A percentile compares a stretch with the other conserved stretches of the same genome.
These are phyloP conservation scores for Trissolcus basalis DNA, from an alignment of 1,140 invertebrate genomes.

Conservation along the genomic window DNA sequence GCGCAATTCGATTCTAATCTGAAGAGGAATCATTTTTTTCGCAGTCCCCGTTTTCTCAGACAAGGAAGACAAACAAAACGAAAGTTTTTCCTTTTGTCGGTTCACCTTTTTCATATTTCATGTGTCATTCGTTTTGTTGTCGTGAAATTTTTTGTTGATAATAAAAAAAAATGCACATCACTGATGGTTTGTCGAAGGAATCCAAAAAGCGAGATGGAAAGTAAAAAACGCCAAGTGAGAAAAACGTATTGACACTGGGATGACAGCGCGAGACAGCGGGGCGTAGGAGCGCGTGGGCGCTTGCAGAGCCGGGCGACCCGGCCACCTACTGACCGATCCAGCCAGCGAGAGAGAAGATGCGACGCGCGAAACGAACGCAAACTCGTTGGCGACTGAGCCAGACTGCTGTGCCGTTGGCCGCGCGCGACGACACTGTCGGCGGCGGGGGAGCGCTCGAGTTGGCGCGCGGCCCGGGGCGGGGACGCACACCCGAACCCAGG, in stretches of 20 bases:
- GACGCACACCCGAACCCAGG: conserved; percentile 34
- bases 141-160: no score
- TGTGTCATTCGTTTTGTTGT: no score
- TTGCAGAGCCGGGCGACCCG: conserved; percentile 48
- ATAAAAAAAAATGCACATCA: no score
- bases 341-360: conserved; percentile 25
- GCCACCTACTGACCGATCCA: conserved; percentile 56
- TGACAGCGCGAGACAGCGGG: conserved; percentile 26
- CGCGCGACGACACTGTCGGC: conserved; percentile 19
- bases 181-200: not conserved
- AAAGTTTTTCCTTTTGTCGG: no score
- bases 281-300: conserved; percentile 38
- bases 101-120: no score
- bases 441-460: conserved; percentile 10
- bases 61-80: no score
- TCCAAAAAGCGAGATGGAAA: conserved; percentile 4
- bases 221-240: not conserved
- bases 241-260: not conserved
- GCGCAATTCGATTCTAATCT: no score
- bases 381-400: conserved; percentile 20
- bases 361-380: conserved; percentile 19
- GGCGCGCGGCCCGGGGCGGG: conserved; percentile 8
- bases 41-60: no score
- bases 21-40: no score
- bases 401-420: conserved; percentile 30